These are phyloP conservation scores for Lonchura striata DNA, from an alignment of 2,113 vertebrate genomes.

Conservation along the genomic window DNA sequence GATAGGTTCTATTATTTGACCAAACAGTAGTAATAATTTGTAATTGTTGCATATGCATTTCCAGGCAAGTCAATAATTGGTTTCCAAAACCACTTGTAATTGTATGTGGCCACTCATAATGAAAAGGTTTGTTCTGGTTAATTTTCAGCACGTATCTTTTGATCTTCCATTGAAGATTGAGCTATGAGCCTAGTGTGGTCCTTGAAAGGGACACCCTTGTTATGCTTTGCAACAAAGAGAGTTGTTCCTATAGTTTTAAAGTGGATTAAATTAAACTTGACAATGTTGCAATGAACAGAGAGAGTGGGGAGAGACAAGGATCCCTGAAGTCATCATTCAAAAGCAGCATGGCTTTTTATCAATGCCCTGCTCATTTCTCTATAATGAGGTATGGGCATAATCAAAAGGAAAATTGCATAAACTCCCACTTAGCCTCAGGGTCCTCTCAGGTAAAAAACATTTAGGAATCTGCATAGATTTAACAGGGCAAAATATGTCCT, in stretches of 20 bases:
- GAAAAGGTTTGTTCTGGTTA: constrained; percentile 18
- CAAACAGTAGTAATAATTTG: neutral
- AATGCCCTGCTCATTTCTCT: neutral
- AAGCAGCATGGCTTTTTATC: neutral
- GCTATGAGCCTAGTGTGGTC: neutral
- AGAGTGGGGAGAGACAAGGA: neutral
- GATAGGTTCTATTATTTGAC: neutral
- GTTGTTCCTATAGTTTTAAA: neutral
- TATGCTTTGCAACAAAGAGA: neutral
- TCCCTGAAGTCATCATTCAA: neutral
- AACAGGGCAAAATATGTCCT: neutral
- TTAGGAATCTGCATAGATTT: neutral
- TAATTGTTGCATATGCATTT: neutral
- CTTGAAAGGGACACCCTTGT: neutral
- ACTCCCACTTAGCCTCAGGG: neutral
- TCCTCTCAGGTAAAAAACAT: neutral
- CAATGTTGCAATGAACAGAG: neutral
- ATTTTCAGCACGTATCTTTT: neutral
- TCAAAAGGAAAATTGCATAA: neutral
- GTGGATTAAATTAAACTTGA: neutral
- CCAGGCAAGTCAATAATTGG: constrained; percentile 6
- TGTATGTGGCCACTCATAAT: neutral
- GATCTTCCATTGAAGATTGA: neutral
- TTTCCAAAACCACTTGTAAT: neutral
- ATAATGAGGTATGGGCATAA: neutral